Conservation (phyloP, 1,140 invertebrate species). For the Cephus cinctus region DNA sequence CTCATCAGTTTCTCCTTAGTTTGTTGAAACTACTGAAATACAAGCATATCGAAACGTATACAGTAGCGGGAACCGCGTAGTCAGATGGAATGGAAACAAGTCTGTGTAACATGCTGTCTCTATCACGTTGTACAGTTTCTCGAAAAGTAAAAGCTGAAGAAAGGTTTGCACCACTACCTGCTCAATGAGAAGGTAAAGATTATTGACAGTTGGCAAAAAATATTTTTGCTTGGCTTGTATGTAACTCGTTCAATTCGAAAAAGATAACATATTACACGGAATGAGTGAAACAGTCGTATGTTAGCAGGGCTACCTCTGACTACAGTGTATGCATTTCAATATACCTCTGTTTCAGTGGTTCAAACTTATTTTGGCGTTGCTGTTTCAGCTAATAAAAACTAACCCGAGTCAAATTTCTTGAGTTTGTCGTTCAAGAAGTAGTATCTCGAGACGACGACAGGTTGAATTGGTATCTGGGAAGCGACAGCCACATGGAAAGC, state of each 20-base stretch:
- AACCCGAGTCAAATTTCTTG: slow-evolving; percentile 75
- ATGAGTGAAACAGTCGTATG: neutral
- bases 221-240: no score
- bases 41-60: no score
- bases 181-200: no score
- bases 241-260: neutral
- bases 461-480: slow-evolving; percentile 81
- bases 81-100: neutral
- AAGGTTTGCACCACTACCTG: no score
- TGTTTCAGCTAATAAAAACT: slow-evolving; percentile 17
- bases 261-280: neutral
- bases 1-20: slow-evolving; percentile 7
- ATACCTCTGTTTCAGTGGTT: neutral
- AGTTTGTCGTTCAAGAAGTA: slow-evolving; percentile 75
- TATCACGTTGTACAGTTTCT: neutral
- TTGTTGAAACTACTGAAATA: slow-evolving; percentile 6
- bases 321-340: no score
- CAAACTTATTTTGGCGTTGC: neutral
- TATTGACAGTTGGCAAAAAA: no score
- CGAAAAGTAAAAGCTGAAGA: no score
- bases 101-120: neutral
- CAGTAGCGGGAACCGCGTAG: neutral
- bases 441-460: slow-evolving; percentile 87
- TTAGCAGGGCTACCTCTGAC: neutral
- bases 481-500: slow-evolving; percentile 89